Evolutionary conservation across 1,140 invertebrate species (phyloP).

Genomic region (Rhizoglyphus robini): DNA sequence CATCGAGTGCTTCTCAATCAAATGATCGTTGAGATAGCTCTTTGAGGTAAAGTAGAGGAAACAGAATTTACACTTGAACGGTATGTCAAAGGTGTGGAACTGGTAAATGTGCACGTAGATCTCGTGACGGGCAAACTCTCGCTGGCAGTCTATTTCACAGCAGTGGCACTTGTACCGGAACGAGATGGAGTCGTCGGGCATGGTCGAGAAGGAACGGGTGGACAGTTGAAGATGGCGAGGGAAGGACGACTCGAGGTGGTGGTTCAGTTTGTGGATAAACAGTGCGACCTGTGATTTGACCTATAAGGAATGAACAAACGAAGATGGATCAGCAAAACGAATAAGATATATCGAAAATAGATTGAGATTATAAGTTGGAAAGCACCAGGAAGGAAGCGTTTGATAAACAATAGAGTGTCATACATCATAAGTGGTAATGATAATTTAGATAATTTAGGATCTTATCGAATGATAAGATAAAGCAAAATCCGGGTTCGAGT

Average conservation of each 20-base stretch:
- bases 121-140: not conserved
- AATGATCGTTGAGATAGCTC: slow-evolving; percentile 15
- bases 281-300: slow-evolving; percentile 15
- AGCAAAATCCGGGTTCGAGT: too few species aligned
- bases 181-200: not conserved
- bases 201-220: slow-evolving; percentile 13
- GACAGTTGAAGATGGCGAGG: slow-evolving; percentile 13
- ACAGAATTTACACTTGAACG: slow-evolving; percentile 16
- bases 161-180: slow-evolving; percentile 14
- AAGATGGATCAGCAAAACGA: too few species aligned
- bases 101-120: slow-evolving; percentile 19
- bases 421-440: too few species aligned
- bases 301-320: not conserved
- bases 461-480: too few species aligned
- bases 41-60: slow-evolving; percentile 15
- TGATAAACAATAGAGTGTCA: too few species aligned
- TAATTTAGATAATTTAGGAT: too few species aligned
- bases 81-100: slow-evolving; percentile 16
- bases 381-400: too few species aligned
- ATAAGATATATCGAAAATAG: too few species aligned
- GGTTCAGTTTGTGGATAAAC: slow-evolving; percentile 19
- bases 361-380: too few species aligned
- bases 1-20: slow-evolving; percentile 12
- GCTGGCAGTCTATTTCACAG: slow-evolving; percentile 9
- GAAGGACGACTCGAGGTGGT: not conserved